These are phyloP conservation scores for Anniella stebbinsi DNA, from an alignment of 2,797 vertebrate species.

Conservation along the genomic window DNA sequence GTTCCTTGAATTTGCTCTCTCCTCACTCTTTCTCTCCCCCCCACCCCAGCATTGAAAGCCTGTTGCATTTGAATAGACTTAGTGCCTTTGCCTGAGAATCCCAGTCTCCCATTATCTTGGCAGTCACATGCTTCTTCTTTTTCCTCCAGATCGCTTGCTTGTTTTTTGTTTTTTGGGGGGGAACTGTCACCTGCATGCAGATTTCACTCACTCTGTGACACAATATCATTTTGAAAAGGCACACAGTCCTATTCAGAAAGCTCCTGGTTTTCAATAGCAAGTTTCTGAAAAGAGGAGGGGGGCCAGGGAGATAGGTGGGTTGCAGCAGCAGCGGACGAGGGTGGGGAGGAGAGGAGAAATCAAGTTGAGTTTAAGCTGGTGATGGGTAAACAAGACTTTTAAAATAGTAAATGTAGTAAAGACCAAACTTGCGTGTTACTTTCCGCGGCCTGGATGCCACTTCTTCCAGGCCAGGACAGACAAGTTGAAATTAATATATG, in stretches of 20 bases:
- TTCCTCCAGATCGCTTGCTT: not conserved
- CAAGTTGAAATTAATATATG: not conserved
- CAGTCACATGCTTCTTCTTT: accelerated
- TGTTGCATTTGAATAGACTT: not conserved
- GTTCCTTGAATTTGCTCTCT: not conserved
- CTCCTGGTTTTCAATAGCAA: not conserved
- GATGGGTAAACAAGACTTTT: not conserved
- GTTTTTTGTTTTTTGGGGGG: not conserved
- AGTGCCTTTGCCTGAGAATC: not conserved
- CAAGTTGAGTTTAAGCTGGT: not conserved
- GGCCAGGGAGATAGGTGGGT: no score
- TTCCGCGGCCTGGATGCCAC: not conserved
- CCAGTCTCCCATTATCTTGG: not conserved
- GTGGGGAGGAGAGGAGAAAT: not conserved
- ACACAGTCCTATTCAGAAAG: not conserved
- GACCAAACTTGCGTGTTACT: not conserved
- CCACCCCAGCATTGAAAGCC: not conserved
- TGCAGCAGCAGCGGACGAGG: not conserved
- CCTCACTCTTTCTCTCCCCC: accelerated
- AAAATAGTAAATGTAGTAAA: no score
- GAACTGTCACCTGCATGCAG: not conserved
- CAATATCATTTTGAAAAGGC: not conserved
- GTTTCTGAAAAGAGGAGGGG: not conserved
- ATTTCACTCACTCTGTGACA: not conserved
- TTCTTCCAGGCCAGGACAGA: not conserved